Evolutionary conservation across 1,140 invertebrate species (phyloP), one percentile per base, ranked within the genome.

Genomic region (Aphis craccivora): DNA sequence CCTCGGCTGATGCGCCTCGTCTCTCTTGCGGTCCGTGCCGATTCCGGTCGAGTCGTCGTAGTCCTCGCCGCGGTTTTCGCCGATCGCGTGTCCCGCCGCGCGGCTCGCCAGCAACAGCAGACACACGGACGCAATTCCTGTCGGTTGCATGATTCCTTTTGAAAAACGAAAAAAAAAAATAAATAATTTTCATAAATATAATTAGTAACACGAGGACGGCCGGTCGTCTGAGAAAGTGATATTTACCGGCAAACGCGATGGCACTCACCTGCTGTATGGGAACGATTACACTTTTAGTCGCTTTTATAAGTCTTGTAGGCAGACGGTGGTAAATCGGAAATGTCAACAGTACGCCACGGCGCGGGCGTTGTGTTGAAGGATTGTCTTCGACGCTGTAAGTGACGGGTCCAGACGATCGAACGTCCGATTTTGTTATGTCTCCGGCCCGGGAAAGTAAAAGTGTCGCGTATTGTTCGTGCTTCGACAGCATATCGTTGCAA

Each of bases 391-490:
- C 37, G 40, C 8, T n/a, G 8, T n/a, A 23, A 92, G 48, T 92
- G 91, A 81, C n/a, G 3, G 37, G 4, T 9, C n/a, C n/a, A 22
- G 20, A 25, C 67, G 91, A 5, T 51, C n/a, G 35, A 3, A 51
- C 30, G 9, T 11, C 91, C 76, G n/a, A 83, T 83, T 92, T 92
- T 92, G 91, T 81, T 53, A 83, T n/a, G 76, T 51, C 45, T 18
- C 20, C 23, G 91, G 22, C n/a, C n/a, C 25, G 43, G 30, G n/a
- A 83, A 83, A 91, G 90, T 91, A 91, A 92, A 92, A 92, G 67
- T 53, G 43, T 91, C 67, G 9, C n/a, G 43, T 51, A 83, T 84
- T 92, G 91, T 92, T 92, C 45, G 76, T 92, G 91, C 76, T 92
- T 92, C 14, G 22, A 83, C 67, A 43, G 40, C 91, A 83, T 92